A percentile compares a stretch with the other conserved stretches of the same genome.
Conservation (phyloP, 2,797 vertebrate species). For the Lacerta viridis region DNA sequence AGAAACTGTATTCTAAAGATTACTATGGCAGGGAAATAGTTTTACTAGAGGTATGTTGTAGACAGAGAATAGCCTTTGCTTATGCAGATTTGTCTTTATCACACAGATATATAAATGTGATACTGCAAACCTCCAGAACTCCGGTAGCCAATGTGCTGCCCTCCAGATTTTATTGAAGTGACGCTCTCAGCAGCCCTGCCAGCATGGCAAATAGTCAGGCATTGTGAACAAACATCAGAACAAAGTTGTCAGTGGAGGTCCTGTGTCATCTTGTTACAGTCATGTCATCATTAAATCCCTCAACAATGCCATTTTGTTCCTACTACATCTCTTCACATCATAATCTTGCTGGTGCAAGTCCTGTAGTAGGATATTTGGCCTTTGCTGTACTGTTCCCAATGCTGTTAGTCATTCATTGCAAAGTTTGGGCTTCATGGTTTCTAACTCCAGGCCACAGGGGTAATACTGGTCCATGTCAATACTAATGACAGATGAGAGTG, state of each 20-base stretch:
- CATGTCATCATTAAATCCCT: not conserved
- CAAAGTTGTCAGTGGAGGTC: not conserved
- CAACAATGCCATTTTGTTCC: not conserved
- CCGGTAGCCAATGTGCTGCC: not conserved
- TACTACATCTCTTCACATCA: not conserved
- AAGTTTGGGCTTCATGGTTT: not conserved
- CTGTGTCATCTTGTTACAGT: constrained; percentile 10
- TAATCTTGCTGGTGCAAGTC: not conserved
- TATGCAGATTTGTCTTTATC: constrained; percentile 27
- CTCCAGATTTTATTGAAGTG: too few species aligned
- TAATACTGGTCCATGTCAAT: constrained; percentile 21
- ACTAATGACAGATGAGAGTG: constrained; percentile 16
- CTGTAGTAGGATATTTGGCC: accelerated
- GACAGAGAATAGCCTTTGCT: constrained; percentile 50
- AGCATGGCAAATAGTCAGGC: not conserved
- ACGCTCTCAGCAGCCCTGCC: too few species aligned
- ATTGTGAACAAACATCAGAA: not conserved
- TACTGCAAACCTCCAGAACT: not conserved
- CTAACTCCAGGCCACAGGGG: accelerated
- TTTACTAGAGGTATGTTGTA: constrained; percentile 33
- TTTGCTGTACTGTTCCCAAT: not conserved
- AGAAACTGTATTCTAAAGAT: constrained; percentile 39
- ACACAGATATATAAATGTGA: constrained; percentile 44
- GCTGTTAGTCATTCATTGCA: not conserved
- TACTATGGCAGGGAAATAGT: not conserved